Evolutionary conservation across 1,140 invertebrate species (phyloP), one percentile per base, ranked within the genome.

Genomic region (Lepidurus couesii): DNA sequence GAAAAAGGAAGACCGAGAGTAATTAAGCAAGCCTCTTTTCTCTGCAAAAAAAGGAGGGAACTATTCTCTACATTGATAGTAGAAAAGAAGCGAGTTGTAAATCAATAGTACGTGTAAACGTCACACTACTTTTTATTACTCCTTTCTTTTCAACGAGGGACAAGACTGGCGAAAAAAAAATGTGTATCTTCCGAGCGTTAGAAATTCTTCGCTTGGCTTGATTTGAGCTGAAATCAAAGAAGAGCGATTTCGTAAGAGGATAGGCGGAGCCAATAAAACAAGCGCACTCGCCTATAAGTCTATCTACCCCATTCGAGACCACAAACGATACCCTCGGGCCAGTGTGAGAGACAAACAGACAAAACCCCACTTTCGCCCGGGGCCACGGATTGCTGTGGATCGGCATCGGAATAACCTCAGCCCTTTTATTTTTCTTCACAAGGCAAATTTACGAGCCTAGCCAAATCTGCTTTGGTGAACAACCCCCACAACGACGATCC

Each of bases 401-500:
- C 53, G 53, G 21, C 53, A 65, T 65, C 16, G 53, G 13, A 65
- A 65, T 65, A 13, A 7, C 53, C 9, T 7, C 8, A 13, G 13
- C 16, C 53, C 34, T 34, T 65, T 65, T 65, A 65, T 65, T 65
- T 65, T 65, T 65, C 53, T 65, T 65, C 13, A 21, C 53, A 65
- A 65, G 3, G 16, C 53, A 65, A 65, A 65, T 65, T 65, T 65
- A 65, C 53, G 53, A 65, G 53, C 53, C 53, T 21, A 65, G 53
- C 53, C 21, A 65, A 65, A 65, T 65, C 53, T 65, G 53, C 53
- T 65, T 65, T 65, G 53, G 53, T 65, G 53, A 65, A 65, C 53
- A 65, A 65, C 21, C 13, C 53, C 53, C 53, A 65, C 53, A 65
- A 21, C 53, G 53, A 7, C 16, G 53, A 13, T 65, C 53, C 16